A percentile compares a stretch with the other conserved stretches of the same genome.
These are phyloP conservation scores for Aegithalos caudatus DNA, from an alignment of 2,113 vertebrate species.

Conservation along the genomic window DNA sequence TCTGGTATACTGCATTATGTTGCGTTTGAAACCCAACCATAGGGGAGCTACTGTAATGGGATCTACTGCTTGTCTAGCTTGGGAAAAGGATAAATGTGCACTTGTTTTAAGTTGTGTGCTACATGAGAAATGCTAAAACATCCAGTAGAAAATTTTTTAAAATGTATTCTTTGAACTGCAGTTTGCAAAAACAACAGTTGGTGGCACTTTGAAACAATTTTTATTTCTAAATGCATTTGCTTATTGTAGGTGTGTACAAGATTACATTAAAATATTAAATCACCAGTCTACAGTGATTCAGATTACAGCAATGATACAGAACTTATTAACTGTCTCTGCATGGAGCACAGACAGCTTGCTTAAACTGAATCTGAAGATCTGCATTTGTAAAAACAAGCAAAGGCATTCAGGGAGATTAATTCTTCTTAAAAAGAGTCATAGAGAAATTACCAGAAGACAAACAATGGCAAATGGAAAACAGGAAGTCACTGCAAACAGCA, in stretches of 20 bases:
- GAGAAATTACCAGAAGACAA: neutral
- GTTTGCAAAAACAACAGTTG: conserved; percentile 77
- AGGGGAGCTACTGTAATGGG: neutral
- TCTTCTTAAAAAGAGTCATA: neutral
- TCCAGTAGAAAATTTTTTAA: neutral
- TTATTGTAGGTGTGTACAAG: conserved; percentile 28
- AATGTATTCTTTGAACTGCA: conserved; percentile 58
- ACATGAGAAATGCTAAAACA: neutral
- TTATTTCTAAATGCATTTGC: conserved; percentile 41
- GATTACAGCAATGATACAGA: neutral
- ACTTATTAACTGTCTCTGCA: neutral
- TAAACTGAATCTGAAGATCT: neutral
- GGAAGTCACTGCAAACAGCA: neutral
- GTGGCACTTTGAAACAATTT: conserved; percentile 78
- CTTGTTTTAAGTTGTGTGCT: neutral
- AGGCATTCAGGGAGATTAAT: neutral
- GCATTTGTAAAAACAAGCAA: neutral
- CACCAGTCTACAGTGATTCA: neutral
- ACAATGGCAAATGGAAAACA: neutral
- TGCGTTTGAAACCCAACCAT: neutral
- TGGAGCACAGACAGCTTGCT: neutral
- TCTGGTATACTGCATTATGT: neutral
- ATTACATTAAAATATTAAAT: conserved; percentile 30
- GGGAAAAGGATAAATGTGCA: neutral
- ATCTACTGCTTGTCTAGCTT: neutral